These are phyloP conservation scores for Melanitta fusca DNA, from an alignment of 2,797 vertebrate species.

Conservation along the genomic window DNA sequence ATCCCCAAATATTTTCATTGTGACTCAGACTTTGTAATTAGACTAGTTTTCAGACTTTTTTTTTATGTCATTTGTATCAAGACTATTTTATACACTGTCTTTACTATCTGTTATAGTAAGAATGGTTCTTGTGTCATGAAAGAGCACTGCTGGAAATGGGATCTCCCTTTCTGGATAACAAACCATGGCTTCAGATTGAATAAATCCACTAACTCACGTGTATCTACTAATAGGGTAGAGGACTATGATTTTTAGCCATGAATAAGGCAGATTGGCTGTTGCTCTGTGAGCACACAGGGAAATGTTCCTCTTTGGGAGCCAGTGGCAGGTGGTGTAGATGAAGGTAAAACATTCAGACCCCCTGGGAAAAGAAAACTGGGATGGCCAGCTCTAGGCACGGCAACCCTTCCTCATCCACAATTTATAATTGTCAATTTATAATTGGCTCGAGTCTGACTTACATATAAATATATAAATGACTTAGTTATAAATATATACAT, in stretches of 20 bases:
- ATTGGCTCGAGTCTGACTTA: neutral
- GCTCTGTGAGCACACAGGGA: neutral
- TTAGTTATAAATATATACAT: too few relatives aligned
- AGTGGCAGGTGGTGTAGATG: neutral
- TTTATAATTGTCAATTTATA: neutral
- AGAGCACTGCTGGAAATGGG: neutral
- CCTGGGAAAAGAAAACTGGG: neutral
- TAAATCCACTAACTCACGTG: neutral
- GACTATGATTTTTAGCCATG: neutral
- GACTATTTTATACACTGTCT: neutral
- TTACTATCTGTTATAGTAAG: neutral
- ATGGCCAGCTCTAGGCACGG: fast-evolving
- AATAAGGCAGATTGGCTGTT: neutral
- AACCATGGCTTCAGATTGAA: neutral
- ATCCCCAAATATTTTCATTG: neutral
- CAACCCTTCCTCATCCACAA: neutral
- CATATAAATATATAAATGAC: too few relatives aligned
- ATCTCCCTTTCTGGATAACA: neutral
- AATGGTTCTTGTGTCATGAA: fast-evolving
- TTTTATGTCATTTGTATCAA: neutral
- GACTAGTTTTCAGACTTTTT: neutral
- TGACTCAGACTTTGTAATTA: neutral
- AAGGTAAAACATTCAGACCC: fast-evolving
- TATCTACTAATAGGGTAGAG: neutral
- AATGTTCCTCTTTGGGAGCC: neutral